Conservation (phyloP, 1,140 invertebrate species). For the Bicyclus anynana region DNA sequence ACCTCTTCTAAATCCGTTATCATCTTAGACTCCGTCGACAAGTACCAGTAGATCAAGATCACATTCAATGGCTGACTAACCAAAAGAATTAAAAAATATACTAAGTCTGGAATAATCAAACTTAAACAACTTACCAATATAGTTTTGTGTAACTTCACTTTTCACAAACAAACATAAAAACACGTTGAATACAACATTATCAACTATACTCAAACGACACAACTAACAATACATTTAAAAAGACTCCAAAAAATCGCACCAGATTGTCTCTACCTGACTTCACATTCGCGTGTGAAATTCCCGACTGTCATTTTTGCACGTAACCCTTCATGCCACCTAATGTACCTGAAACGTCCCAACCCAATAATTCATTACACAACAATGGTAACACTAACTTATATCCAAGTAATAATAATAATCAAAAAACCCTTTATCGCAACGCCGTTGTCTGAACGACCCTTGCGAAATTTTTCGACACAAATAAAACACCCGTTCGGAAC, state of each 20-base stretch:
- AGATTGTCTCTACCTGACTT: constrained; percentile 48
- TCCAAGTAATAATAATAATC: constrained; percentile 70
- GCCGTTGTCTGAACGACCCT: constrained; percentile 64
- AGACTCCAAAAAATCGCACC: not conserved
- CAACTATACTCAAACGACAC: not conserved
- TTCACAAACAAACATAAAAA: not conserved
- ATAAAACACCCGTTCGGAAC: constrained; percentile 71
- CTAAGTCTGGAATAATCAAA: no score
- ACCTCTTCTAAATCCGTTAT: no score
- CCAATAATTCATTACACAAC: constrained; percentile 75
- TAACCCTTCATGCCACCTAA: constrained; percentile 70
- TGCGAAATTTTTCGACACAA: constrained; percentile 69
- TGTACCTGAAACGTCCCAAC: constrained; percentile 74
- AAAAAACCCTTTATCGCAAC: constrained; percentile 53
- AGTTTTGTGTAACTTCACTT: not conserved
- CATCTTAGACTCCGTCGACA: no score
- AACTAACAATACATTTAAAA: not conserved
- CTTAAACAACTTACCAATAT: not conserved
- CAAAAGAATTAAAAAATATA: no score
- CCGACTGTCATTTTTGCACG: constrained; percentile 62
- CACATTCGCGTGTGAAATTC: constrained; percentile 68
- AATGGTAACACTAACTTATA: constrained; percentile 66
- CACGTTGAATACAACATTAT: not conserved
- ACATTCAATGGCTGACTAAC: no score
- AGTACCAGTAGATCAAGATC: no score